phyloP scores from a whole-genome alignment of 2,888 invertebrate genomes.

The Trissolcus brochymenae region DNA sequence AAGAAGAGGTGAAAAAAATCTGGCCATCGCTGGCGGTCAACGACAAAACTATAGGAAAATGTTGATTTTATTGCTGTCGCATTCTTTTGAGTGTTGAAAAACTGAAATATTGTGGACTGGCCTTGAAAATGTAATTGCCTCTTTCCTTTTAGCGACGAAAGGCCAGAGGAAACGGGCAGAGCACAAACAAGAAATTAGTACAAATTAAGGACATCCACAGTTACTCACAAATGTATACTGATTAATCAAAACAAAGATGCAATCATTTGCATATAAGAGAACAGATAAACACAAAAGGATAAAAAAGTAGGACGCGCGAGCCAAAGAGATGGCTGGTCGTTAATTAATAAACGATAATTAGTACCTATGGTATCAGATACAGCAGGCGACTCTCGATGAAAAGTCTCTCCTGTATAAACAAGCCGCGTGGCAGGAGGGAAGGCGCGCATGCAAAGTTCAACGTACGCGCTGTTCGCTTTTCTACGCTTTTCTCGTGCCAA shows the following conservation, averaged over 20 bases:
- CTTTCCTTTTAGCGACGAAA: not conserved
- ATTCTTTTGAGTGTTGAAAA: no score
- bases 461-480: conserved; percentile 44
- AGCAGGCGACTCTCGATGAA: not conserved
- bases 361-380: not conserved
- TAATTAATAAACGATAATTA: conserved; percentile 42
- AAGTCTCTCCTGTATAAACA: not conserved
- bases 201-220: not conserved
- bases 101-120: no score
- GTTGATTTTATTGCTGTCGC: no score
- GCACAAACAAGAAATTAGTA: not conserved
- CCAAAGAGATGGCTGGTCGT: not conserved
- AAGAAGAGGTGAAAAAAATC: no score
- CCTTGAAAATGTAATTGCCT: no score
- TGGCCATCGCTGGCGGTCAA: no score
- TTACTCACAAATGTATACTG: not conserved
- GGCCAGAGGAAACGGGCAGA: not conserved
- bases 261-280: not conserved
- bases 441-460: conserved; percentile 35
- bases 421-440: not conserved
- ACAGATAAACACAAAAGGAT: not conserved
- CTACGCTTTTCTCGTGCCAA: conserved; percentile 42
- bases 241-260: not conserved
- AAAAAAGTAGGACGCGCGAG: conserved; percentile 22
- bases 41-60: no score